These are phyloP conservation scores for Oreotragus oreotragus DNA, from an alignment of 2,113 vertebrate species.

Conservation along the genomic window DNA sequence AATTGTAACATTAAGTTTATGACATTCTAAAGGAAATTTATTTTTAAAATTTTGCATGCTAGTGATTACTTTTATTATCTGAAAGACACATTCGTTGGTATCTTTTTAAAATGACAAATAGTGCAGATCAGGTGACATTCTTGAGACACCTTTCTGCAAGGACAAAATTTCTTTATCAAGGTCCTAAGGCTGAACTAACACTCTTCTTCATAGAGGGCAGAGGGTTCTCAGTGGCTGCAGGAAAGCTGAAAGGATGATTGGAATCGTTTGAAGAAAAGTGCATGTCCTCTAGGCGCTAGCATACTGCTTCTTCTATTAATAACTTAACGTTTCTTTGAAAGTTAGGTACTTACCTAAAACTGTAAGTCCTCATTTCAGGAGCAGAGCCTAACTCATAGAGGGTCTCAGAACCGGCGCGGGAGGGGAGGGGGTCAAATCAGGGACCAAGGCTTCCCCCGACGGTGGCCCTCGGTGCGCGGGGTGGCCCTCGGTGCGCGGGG, in stretches of 20 bases:
- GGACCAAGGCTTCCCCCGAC: constrained; percentile 16
- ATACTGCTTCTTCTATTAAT: background rate
- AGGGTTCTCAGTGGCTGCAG: background rate
- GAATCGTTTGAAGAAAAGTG: background rate
- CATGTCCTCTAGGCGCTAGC: background rate
- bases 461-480: constrained; percentile 4
- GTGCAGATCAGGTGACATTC: background rate
- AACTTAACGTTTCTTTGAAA: background rate
- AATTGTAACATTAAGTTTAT: background rate
- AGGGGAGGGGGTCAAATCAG: constrained; percentile 1
- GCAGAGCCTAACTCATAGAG: constrained; percentile 50
- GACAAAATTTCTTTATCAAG: background rate
- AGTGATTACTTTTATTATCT: background rate
- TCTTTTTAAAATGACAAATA: background rate
- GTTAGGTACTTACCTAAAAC: background rate
- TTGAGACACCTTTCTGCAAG: background rate
- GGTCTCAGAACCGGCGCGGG: background rate
- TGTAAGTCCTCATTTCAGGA: background rate
- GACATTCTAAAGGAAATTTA: background rate
- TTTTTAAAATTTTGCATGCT: background rate
- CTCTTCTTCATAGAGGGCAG: background rate
- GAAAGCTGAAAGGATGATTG: background rate
- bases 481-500: constrained; percentile 11
- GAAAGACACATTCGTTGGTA: background rate
- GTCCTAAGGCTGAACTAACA: background rate